These are phyloP conservation scores for Poecile atricapillus DNA, from an alignment of 2,113 vertebrate species.

Conservation along the genomic window DNA sequence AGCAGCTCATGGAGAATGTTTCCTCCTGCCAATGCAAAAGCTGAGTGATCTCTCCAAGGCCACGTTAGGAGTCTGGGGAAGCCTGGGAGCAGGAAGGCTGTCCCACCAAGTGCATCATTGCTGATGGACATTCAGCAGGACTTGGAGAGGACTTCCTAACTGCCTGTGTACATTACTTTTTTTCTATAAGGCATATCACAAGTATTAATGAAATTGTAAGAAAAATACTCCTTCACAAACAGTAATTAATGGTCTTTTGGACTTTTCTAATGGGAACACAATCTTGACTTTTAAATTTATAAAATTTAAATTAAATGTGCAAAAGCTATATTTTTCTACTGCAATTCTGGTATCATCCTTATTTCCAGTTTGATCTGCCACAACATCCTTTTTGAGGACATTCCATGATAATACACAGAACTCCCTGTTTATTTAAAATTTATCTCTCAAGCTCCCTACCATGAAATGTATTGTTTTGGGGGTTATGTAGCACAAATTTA, in stretches of 20 bases:
- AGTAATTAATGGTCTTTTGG: not conserved
- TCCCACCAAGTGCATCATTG: not conserved
- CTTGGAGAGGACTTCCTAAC: not conserved
- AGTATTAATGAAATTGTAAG: not conserved
- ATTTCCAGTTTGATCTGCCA: not conserved
- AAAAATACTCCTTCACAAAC: not conserved
- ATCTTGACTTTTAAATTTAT: not conserved
- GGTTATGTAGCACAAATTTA: not conserved
- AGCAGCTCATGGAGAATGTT: not conserved
- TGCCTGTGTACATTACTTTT: not conserved
- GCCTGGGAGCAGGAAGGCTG: not conserved
- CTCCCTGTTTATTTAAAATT: not conserved
- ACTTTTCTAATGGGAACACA: not conserved
- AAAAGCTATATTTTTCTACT: not conserved
- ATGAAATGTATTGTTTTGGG: not conserved
- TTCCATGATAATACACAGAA: not conserved
- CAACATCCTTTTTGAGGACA: not conserved
- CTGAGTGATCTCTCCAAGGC: rapidly evolving
- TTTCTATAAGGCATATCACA: not conserved
- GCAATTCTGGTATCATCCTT: not conserved
- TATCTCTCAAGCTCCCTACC: not conserved
- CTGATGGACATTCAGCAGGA: not conserved
- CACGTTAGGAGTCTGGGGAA: rapidly evolving
- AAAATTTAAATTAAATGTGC: not conserved
- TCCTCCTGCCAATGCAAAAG: not conserved